Base-by-base conservation (phyloP, 2,113 vertebrate species). In the Siphamia tubifer region DNA sequence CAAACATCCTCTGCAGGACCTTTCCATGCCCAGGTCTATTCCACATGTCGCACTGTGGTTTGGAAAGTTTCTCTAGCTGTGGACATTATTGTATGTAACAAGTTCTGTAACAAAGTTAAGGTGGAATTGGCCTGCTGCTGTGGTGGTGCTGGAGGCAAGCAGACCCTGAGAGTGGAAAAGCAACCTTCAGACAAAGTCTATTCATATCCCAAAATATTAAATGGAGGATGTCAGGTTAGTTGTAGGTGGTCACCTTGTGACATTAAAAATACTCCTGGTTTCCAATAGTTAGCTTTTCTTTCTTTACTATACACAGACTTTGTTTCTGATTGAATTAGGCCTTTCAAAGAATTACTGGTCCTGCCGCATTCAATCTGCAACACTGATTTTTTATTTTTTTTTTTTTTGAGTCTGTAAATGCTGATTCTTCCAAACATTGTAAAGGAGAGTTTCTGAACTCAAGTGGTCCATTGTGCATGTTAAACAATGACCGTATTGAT, bases 1-100 rank as follows among this genome's bases (percentile, higher is more conserved):
- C 84, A 87, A 87, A 90, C 88, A 89, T 86, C 90, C 87, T 88
- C 78, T 80, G 55, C 73, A 55, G 74, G 82, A 83, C 74, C 86
- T 81, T 79, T 72, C 71, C 68, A 66, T 81, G 76, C 77, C 61
- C 60, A 32, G 82, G 67, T 75, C 84, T 56, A 45, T 65, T 83
- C 73, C 78, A 80, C 70, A 82, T 83, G 79, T 87, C 82, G 43
- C 79, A 32, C 79, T 66, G 71, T 62, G 85, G 78, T 79, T 89
- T 91, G 88, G 86, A 87, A 88, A 89, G 77, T 64, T 69, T 87
- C 86, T 45, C 16, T 15, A 51, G 68, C 67, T 9, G 1, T 1
- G 40, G 65, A 83, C 77, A 12, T 86, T 85, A 89, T 89, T 90
- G 80, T 78, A 83, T 82, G 81, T 86, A 89, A 85, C 84, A 89